Evolutionary conservation across 2,113 vertebrate species (phyloP).

Genomic region (Hylia prasina): DNA sequence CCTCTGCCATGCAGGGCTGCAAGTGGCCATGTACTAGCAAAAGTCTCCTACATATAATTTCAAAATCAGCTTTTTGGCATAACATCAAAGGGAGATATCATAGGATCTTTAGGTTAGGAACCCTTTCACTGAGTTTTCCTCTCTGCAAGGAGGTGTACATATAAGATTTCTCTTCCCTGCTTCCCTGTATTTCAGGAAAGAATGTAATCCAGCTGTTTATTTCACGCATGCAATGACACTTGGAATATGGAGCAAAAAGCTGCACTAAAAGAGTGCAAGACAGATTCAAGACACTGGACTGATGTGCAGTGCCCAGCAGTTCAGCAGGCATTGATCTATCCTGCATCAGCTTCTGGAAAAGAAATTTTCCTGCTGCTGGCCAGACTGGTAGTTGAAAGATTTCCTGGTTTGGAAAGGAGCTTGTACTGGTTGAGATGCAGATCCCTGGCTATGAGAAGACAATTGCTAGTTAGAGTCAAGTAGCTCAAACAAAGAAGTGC

Average conservation of each 20-base stretch:
- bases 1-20: neutral
- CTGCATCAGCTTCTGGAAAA: neutral
- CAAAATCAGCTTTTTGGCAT: neutral
- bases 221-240: neutral
- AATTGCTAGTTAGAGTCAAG: neutral
- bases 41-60: neutral
- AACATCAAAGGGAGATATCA: neutral
- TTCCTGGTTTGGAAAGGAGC: neutral
- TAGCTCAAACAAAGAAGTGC: neutral
- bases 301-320: neutral
- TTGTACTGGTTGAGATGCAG: neutral
- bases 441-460: neutral
- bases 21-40: neutral
- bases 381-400: neutral
- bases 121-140: neutral
- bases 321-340: neutral
- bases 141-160: neutral
- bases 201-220: neutral
- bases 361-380: neutral
- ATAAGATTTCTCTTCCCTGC: neutral
- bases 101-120: neutral
- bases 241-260: neutral
- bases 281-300: neutral
- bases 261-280: neutral
- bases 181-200: neutral